Conservation (phyloP, 2,113 vertebrate species). For the Lepus timidus region DNA sequence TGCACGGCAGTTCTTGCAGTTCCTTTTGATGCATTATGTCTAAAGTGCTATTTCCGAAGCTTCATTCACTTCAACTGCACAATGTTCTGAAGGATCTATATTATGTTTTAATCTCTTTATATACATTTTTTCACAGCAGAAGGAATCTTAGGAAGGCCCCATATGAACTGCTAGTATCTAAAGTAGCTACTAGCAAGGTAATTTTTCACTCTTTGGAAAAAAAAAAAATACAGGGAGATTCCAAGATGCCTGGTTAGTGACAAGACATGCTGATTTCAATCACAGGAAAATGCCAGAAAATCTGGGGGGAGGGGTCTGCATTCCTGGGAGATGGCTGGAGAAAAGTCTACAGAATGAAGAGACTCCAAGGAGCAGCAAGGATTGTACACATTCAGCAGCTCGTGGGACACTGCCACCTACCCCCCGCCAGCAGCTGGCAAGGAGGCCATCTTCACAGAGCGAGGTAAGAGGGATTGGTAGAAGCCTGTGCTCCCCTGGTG, state of each 20-base stretch:
- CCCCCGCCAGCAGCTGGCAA: no score
- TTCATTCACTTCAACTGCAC: not conserved
- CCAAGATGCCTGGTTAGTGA: not conserved
- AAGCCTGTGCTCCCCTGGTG: no score
- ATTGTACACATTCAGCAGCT: no score
- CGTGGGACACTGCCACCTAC: no score
- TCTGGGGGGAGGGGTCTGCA: no score
- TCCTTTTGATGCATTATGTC: not conserved
- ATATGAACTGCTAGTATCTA: not conserved
- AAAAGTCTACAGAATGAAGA: no score
- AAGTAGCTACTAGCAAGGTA: not conserved
- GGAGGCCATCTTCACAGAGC: no score
- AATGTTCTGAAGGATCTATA: not conserved
- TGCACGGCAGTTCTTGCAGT: not conserved
- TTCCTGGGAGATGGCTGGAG: no score
- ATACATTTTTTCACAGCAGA: not conserved
- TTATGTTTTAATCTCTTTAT: not conserved
- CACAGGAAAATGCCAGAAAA: no score
- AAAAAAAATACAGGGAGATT: not conserved
- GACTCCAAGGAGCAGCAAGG: no score
- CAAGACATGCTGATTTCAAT: no score
- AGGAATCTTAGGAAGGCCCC: not conserved
- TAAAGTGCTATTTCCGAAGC: constrained; percentile 7
- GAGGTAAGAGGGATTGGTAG: no score
- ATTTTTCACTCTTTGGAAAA: not conserved